Base-by-base conservation (phyloP, 2,888 invertebrate genomes). In the Lacanobia oleracea region DNA sequence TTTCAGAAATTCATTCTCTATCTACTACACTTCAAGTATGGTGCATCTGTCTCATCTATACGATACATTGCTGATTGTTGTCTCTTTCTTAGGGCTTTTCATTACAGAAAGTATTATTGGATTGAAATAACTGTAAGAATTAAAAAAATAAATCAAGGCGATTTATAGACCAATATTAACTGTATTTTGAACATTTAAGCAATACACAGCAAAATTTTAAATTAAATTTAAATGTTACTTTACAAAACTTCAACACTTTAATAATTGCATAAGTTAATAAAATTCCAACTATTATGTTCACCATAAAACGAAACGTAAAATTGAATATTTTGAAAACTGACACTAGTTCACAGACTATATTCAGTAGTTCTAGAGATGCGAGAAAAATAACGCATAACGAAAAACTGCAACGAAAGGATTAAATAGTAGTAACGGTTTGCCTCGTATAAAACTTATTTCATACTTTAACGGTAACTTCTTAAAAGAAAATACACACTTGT, bases 1-100 rank as follows among this genome's bases (percentile, higher is more conserved):
- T 86, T 88, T 88, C 88, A 86, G 87, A 87, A 88, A 87, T 88
- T 87, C 86, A 88, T 88, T 88, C 82, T 79, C 78, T 83, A 84
- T 18, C 48, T 48, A 79, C 62, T 83, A 77, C 72, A 83, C 80
- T 83, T 80, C 78, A 83, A 79, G 77, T 75, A 72, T 67, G 43
- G 43, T 81, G 67, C 72, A 71, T 74, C 87, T 69, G 14, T 88
- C 88, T 83, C 84, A 78, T 64, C 74, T 74, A 76, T 74, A 73
- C 21, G 56, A 60, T 64, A 68, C 68, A 75, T 66, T 82, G 59
- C 67, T 68, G 72, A 60, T 57, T 77, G 78, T 73, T 81, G 73
- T 88, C 87, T 87, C 88, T 70, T 78, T 87, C 84, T 72, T 62
- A 74, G 14, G 62, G 61, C 60, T 73, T 79, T 72, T 68, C 67